Conservation (phyloP, 2,797 vertebrate species). For the Alca torda region DNA sequence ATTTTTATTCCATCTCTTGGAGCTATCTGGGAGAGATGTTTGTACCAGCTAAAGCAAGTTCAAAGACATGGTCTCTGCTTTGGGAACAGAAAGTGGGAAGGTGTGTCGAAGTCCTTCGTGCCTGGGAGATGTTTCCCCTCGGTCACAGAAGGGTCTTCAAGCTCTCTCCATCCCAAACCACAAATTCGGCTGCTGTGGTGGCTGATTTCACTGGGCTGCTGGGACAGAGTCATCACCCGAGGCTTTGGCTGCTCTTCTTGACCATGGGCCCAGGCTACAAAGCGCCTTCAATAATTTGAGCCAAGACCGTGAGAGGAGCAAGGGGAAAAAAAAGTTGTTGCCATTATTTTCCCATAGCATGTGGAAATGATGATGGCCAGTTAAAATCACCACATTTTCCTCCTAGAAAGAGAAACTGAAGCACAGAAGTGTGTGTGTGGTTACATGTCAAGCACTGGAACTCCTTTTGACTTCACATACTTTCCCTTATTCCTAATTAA, state of each 20-base stretch:
- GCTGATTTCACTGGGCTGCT: too few species aligned
- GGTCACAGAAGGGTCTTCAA: neutral
- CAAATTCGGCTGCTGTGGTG: neutral
- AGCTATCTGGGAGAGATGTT: fast-evolving
- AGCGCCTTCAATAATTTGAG: neutral
- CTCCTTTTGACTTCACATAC: constrained; percentile 6
- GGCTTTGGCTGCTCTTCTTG: neutral
- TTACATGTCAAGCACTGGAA: neutral
- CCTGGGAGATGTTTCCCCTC: neutral
- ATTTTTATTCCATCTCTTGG: neutral
- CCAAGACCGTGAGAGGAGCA: neutral
- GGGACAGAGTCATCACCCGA: fast-evolving
- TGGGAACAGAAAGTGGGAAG: neutral
- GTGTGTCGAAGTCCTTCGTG: neutral
- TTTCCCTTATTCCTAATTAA: constrained; percentile 39
- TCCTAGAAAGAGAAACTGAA: neutral
- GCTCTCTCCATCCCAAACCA: neutral
- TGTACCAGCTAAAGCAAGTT: neutral
- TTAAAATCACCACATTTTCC: neutral
- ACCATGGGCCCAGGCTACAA: neutral
- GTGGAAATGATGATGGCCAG: neutral
- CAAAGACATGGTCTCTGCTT: neutral
- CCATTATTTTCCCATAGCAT: neutral
- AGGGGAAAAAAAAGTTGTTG: too few species aligned
- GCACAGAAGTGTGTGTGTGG: neutral